Evolutionary conservation across 1,140 invertebrate genomes (phyloP).

Genomic region (Parapsyche elsis): DNA sequence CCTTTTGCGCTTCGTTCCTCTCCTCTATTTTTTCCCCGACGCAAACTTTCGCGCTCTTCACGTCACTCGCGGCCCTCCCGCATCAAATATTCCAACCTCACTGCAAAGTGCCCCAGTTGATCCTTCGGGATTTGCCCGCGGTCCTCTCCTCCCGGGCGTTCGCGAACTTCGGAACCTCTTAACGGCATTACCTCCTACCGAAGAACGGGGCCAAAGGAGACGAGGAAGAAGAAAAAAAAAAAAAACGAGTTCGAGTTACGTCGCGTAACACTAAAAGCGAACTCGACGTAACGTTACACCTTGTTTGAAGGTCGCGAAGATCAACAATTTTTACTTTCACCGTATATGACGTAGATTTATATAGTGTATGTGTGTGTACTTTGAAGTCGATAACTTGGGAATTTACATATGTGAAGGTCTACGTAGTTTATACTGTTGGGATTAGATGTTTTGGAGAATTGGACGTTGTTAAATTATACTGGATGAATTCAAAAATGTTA

Average conservation of each 20-base stretch:
- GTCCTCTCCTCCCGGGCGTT: background rate
- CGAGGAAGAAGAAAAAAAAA: no score
- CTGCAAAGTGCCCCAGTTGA: constrained; percentile 36
- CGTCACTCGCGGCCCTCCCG: constrained; percentile 18
- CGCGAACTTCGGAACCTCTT: constrained; percentile 34
- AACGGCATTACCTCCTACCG: constrained; percentile 20
- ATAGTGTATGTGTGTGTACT: no score
- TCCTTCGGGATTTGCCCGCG: constrained; percentile 36
- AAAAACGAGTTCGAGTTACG: background rate
- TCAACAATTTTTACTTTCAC: background rate
- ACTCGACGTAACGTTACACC: no score
- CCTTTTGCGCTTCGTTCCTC: background rate
- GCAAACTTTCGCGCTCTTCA: constrained; percentile 26
- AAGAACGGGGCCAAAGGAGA: background rate
- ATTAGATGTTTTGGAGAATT: no score
- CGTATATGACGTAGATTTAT: background rate
- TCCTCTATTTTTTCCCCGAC: background rate
- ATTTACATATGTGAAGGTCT: no score
- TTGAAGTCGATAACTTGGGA: no score
- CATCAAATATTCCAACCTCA: constrained; percentile 44
- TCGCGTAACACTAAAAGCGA: background rate
- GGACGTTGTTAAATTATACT: no score
- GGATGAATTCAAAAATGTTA: no score
- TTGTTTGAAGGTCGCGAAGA: constrained; percentile 9
- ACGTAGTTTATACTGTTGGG: no score